phyloP scores from a whole-genome alignment of 2,888 invertebrate species.

The Meliscaeva auricollis region DNA sequence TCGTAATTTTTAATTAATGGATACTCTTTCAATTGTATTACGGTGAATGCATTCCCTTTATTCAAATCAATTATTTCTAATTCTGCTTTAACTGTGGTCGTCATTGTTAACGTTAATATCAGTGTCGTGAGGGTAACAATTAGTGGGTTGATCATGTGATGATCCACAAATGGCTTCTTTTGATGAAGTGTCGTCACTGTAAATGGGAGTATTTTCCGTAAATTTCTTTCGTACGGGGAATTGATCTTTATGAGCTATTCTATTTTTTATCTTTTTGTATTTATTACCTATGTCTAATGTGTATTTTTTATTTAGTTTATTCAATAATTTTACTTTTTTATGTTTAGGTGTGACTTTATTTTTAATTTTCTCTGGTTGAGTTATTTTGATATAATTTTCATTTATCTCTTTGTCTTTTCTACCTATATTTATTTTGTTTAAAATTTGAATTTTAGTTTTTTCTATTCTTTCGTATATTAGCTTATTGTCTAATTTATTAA shows the following conservation, averaged over 20 bases:
- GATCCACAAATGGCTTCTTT: conserved; percentile 8
- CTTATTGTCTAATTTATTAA: background rate
- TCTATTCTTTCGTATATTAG: background rate
- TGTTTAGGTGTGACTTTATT: background rate
- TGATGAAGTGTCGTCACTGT: conserved; percentile 4
- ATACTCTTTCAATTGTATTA: background rate
- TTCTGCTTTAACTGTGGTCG: background rate
- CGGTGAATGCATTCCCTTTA: conserved; percentile 1
- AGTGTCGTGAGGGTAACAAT: too few species aligned
- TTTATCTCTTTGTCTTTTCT: background rate
- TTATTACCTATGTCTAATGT: background rate
- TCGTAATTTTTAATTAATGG: background rate
- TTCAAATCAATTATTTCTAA: conserved; percentile 4
- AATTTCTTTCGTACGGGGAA: background rate
- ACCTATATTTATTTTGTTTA: background rate
- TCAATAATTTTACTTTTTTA: background rate
- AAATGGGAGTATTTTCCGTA: background rate
- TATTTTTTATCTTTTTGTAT: background rate
- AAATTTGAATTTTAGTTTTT: background rate
- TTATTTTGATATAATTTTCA: background rate
- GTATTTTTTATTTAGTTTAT: background rate
- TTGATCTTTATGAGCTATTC: background rate
- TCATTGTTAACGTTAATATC: background rate
- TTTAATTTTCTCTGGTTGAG: background rate
- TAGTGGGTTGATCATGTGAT: background rate